Conservation (phyloP, 1,140 invertebrate genomes). For the Bombus cullumanus region DNA sequence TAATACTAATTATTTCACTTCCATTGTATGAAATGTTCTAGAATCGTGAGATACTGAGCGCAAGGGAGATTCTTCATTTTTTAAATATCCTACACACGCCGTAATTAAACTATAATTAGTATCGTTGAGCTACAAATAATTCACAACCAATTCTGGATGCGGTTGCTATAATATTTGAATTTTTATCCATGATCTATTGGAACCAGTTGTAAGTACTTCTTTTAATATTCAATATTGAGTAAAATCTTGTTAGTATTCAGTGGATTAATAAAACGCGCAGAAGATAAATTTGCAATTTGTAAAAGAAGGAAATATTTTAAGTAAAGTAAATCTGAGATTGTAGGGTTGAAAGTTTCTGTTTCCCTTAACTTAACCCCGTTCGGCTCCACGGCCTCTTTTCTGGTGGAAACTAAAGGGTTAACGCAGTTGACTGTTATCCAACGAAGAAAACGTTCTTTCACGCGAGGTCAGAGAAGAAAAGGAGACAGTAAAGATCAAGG, state of each 20-base stretch:
- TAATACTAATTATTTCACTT: background rate
- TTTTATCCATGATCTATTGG: no score
- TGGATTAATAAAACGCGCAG: no score
- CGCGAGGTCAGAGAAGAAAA: conserved; percentile 32
- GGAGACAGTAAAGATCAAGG: conserved; percentile 65
- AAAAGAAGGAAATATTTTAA: no score
- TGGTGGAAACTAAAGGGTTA: background rate
- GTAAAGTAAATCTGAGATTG: no score
- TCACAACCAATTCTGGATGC: no score
- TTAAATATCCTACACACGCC: background rate
- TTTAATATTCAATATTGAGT: no score
- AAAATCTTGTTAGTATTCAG: no score
- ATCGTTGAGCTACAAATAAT: background rate
- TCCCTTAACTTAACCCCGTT: background rate
- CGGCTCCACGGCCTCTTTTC: background rate
- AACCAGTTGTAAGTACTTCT: no score
- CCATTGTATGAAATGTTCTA: background rate
- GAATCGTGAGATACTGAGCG: background rate
- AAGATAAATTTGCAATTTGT: no score
- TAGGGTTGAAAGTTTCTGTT: background rate
- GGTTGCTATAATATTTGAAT: no score
- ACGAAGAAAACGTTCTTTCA: conserved; percentile 34
- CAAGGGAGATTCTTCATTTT: background rate
- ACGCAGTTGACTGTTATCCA: background rate
- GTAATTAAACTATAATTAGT: background rate